Conservation (phyloP, 2,888 invertebrate genomes). For the Epinotia ramella region DNA sequence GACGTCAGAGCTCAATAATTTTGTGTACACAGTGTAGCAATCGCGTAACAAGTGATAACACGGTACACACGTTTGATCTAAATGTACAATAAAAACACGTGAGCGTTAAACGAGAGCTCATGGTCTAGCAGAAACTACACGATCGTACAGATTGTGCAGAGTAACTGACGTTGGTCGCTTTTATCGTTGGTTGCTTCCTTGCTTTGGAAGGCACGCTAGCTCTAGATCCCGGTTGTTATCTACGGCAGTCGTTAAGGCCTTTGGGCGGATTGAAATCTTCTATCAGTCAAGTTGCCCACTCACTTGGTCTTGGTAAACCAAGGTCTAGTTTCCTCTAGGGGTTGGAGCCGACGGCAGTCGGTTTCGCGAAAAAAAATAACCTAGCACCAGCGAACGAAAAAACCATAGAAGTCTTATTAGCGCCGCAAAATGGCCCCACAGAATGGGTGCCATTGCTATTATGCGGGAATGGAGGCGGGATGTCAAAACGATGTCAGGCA, state of each 20-base stretch:
- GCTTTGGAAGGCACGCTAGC: background rate
- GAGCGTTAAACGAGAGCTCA: slow-evolving; percentile 7
- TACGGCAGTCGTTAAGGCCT: too few relatives aligned
- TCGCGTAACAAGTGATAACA: slow-evolving; percentile 24
- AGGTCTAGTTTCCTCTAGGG: background rate
- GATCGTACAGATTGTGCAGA: background rate
- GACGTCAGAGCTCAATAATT: slow-evolving; percentile 23
- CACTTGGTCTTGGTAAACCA: too few relatives aligned
- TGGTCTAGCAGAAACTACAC: background rate
- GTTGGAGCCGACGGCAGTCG: background rate
- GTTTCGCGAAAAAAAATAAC: background rate
- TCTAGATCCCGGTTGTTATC: too few relatives aligned
- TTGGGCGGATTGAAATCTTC: too few relatives aligned
- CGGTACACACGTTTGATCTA: slow-evolving; percentile 5
- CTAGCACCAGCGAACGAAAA: too few relatives aligned
- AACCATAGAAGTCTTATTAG: too few relatives aligned
- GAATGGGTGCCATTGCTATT: too few relatives aligned
- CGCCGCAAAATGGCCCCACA: too few relatives aligned
- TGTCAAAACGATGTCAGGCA: too few relatives aligned
- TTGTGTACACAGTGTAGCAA: slow-evolving; percentile 23
- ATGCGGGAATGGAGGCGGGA: too few relatives aligned
- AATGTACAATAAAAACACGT: slow-evolving; percentile 6
- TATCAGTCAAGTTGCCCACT: too few relatives aligned
- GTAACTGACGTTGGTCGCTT: background rate
- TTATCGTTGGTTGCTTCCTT: background rate